Conservation (phyloP, 2,888 invertebrate species). For the Eretmocerus hayati region DNA sequence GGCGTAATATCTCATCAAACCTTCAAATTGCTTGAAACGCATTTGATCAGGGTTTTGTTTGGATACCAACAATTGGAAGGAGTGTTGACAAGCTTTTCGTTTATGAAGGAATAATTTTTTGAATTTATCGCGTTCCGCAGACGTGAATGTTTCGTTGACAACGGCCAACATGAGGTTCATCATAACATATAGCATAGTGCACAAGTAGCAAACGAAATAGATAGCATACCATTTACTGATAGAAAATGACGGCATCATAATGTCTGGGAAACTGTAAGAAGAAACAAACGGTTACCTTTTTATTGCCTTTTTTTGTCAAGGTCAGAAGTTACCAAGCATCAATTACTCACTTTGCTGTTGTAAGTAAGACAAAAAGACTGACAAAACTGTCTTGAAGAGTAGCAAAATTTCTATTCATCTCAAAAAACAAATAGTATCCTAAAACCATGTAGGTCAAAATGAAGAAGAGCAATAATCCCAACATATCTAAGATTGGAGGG, state of each 20-base stretch:
- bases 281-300: neutral
- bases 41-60: constrained; percentile 64
- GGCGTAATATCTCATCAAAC: constrained; percentile 70
- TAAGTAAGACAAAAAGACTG: constrained; percentile 81
- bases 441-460: constrained; percentile 76
- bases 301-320: constrained; percentile 2
- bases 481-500: constrained; percentile 83
- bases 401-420: constrained; percentile 71
- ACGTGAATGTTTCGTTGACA: constrained; percentile 83
- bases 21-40: constrained; percentile 69
- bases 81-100: constrained; percentile 71
- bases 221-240: constrained; percentile 74
- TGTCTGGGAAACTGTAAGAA: constrained; percentile 70
- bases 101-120: constrained; percentile 75
- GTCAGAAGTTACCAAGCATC: too few species aligned
- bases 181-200: constrained; percentile 75
- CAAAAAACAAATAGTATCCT: constrained; percentile 75
- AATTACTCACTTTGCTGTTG: constrained; percentile 84
- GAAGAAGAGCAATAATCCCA: constrained; percentile 75
- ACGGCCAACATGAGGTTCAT: constrained; percentile 91
- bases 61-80: constrained; percentile 74
- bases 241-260: constrained; percentile 87
- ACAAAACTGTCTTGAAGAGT: constrained; percentile 78
- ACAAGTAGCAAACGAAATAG: constrained; percentile 80
- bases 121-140: constrained; percentile 79